Percentiles rank a stretch among this genome's conserved stretches.
Conservation (phyloP, 92 coral and sea anemone genomes). For the Zoanthus sociatus region DNA sequence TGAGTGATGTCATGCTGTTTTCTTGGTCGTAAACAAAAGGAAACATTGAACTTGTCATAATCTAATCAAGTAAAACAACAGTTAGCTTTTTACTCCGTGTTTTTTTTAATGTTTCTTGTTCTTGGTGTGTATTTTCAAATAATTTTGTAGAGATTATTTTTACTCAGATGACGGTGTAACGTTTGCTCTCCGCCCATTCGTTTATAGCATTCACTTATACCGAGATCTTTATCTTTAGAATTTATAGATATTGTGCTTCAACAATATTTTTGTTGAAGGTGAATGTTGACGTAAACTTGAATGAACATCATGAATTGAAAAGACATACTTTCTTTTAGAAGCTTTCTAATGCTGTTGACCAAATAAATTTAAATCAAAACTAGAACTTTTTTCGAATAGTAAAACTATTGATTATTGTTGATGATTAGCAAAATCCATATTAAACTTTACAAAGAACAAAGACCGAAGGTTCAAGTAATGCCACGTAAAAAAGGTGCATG, state of each 20-base stretch:
- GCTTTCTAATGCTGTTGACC: not conserved
- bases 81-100: too few species aligned
- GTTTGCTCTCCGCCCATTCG: constrained; percentile 35
- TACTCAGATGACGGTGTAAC: constrained; percentile 15
- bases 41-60: not conserved
- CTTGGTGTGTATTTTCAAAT: not conserved
- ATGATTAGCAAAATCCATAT: not conserved
- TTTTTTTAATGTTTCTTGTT: not conserved
- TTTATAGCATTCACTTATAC: constrained; percentile 2
- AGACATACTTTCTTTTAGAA: not conserved
- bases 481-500: not conserved
- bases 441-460: not conserved
- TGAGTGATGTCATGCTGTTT: too few species aligned
- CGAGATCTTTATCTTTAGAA: constrained; percentile 6
- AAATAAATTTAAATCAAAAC: not conserved
- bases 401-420: not conserved
- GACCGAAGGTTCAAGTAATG: constrained; percentile 13
- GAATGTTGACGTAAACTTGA: not conserved
- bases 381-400: not conserved
- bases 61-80: not conserved
- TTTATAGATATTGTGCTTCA: not conserved
- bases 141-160: not conserved
- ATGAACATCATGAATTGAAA: not conserved
- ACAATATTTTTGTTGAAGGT: not conserved
- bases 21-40: too few species aligned